Conservation (phyloP, 2,797 vertebrate genomes). For the Acipenser transmontanus region DNA sequence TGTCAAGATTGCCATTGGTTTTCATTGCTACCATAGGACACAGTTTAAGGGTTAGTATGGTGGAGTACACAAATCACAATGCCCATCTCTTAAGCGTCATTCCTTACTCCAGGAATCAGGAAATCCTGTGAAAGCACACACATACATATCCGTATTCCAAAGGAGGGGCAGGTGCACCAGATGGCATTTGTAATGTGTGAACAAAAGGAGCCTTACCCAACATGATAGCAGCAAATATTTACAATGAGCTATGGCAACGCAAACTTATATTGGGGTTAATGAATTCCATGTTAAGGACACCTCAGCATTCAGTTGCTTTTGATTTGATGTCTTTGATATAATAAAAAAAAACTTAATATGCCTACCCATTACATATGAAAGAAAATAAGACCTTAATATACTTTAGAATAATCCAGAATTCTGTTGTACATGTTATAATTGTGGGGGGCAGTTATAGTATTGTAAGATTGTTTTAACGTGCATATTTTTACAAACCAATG, state of each 20-base stretch:
- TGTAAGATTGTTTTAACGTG: background rate
- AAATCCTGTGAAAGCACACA: background rate
- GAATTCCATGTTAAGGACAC: slow-evolving; percentile 44
- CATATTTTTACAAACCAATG: background rate
- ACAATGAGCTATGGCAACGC: slow-evolving; percentile 37
- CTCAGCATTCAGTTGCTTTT: slow-evolving; percentile 41
- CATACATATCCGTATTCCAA: slow-evolving; percentile 55
- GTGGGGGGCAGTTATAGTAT: background rate
- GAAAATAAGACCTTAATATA: too few relatives aligned
- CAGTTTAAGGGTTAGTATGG: too few relatives aligned
- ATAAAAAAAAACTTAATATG: background rate
- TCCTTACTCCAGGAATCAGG: background rate
- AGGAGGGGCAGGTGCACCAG: slow-evolving; percentile 41
- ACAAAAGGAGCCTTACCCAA: slow-evolving; percentile 41
- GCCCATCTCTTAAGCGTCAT: background rate
- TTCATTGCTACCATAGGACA: too few relatives aligned
- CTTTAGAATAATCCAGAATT: too few relatives aligned
- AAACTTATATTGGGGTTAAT: background rate
- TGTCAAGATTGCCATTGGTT: too few relatives aligned
- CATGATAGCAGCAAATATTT: slow-evolving; percentile 61
- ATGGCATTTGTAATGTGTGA: slow-evolving; percentile 35
- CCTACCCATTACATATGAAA: background rate
- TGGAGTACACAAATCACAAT: too few relatives aligned
- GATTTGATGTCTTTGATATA: background rate
- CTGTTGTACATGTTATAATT: too few relatives aligned